Evolutionary conservation across 2,888 invertebrate genomes (phyloP), one percentile per base, ranked within the genome.

Genomic region (Dasysyrphus albostriatus): DNA sequence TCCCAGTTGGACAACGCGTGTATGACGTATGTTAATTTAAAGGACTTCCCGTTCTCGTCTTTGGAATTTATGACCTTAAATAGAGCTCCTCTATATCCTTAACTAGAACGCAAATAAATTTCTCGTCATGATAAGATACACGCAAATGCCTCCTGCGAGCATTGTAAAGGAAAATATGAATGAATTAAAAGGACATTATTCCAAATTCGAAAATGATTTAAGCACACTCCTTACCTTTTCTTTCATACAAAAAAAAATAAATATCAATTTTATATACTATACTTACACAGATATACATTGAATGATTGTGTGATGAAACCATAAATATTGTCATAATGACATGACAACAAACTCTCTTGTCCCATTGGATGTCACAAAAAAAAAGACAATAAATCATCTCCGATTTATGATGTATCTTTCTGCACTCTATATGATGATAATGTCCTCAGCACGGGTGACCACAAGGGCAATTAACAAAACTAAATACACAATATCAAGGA

Each of bases 161-260:
- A 54, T 69, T 37, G 14, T 1, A 5, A 14, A 5, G 8, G 47
- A 34, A 14, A 29, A 49, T 77, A 77, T 74, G 73, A 73, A 81
- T 51, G 82, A 85, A 85, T 85, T 82, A 85, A 87, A 87, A 87
- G 83, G 83, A 87, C 77, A 85, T 85, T 85, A 85, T 83, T 75
- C 70, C 83, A 87, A 83, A 83, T 83, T 87, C 47, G 87, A 87
- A 87, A 72, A 87, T 87, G 78, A 87, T 83, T 78, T 79, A 65
- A 39, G 7, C 29, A 14, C 59, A 59, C 44, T 19, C 29, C n/a
- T 29, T 16, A 42, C 24, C n/a, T 4, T 24, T 24, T 51, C 0
- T 54, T 19, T 3, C 29, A 29, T 24, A 44, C 6, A 39, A 47
- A 47, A 16, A 44, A 2, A 42, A n/a, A 44, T 16, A 47, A 47